Base-by-base conservation (phyloP, 2,888 invertebrate species). In the Rhogogaster chlorosoma region DNA sequence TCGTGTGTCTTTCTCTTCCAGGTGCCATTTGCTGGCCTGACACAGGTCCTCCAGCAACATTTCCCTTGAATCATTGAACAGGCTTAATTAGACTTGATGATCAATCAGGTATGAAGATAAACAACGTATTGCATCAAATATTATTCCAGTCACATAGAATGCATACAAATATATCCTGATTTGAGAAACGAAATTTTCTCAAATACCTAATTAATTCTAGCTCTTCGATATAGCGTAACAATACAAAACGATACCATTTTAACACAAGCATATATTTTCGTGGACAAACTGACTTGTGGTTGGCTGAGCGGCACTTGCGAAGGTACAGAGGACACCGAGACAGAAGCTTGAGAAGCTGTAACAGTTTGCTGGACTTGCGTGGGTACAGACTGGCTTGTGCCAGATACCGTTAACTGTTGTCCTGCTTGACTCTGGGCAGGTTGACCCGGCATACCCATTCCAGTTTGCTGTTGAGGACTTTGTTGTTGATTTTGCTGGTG, bases 1-100 rank as follows among this genome's bases (percentile, higher is more conserved):
- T 96, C 0, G 95, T 95, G 36, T 95, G 95, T 42, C 95, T 93
- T 87, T 95, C 95, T 49, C 94, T 91, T 38, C 91, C 91, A n/a
- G 92, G 91, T 70, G 91, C 91, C 87, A 94, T 91, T 85, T 93
- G 93, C 86, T 94, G 94, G 75, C 92, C 92, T 22, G 89, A 86
- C 49, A 90, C 90, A 75, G 88, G 83, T 22, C 90, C 89, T 85
- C 89, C 89, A 57, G 89, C 36, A 84, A 90, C 89, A 70, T 90
- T 91, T 83, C 89, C 90, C 92, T 93, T 73, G 42, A 88, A 87
- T 83, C 29, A 83, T 18, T 32, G 10, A 49, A 83, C 18, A 9
- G 1, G 12, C 18, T 49, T 32, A 29, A 29, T 26, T 18, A 45
- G 10, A 38, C n/a, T 80, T 22, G 18, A 57, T 57, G 29, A 73